These are phyloP conservation scores for Chelon labrosus DNA, from an alignment of 2,797 vertebrate species.

Conservation along the genomic window DNA sequence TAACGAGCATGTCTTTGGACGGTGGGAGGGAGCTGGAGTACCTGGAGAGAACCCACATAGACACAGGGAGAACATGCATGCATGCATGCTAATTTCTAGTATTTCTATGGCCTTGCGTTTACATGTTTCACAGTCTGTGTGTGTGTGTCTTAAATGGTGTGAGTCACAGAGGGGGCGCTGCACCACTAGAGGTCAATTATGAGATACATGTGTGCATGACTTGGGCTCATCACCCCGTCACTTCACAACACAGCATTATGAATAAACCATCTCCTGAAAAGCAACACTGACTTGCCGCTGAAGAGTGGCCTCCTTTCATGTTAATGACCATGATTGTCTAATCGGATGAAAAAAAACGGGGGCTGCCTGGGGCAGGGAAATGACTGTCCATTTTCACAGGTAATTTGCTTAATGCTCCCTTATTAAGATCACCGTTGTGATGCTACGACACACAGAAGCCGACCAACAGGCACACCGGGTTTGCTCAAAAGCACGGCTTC, in stretches of 20 bases:
- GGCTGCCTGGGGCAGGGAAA: conserved; percentile 58
- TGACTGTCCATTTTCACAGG: conserved; percentile 79
- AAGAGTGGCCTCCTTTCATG: conserved; percentile 53
- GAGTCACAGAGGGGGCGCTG: neutral
- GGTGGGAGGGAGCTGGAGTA: too few species aligned
- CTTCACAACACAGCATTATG: conserved; percentile 48
- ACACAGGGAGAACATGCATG: too few species aligned
- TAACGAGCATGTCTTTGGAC: too few species aligned
- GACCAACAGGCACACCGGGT: conserved; percentile 35
- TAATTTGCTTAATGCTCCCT: conserved; percentile 81
- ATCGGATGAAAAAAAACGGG: conserved; percentile 52
- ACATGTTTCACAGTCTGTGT: neutral
- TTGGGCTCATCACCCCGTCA: conserved; percentile 40
- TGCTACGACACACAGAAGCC: conserved; percentile 21
- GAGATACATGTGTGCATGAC: conserved; percentile 41
- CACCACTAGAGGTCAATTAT: conserved; percentile 53
- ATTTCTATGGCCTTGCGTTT: neutral
- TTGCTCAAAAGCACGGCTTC: conserved; percentile 62
- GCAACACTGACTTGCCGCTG: conserved; percentile 21
- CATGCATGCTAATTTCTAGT: too few species aligned
- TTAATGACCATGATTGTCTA: conserved; percentile 57
- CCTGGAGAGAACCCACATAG: too few species aligned
- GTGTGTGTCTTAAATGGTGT: conserved; percentile 17
- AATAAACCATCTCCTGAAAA: conserved; percentile 60
- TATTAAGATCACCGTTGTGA: conserved; percentile 72